Evolutionary conservation across 1,140 invertebrate species (phyloP), one percentile per base, ranked within the genome.

Genomic region (Drosophila guanche): DNA sequence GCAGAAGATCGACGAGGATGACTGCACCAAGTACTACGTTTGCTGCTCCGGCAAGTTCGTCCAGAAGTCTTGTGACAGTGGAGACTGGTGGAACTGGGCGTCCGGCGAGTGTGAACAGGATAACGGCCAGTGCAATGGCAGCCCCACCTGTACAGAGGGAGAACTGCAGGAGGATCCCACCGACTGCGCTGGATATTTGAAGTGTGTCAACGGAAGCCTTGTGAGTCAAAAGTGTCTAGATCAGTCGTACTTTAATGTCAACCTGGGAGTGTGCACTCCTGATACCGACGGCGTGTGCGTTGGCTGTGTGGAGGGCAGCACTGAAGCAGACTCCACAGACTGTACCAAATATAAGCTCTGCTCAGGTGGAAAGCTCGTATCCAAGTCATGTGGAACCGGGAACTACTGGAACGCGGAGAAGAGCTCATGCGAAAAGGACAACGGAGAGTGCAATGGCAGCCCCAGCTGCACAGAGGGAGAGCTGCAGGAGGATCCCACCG

Each of bases 1-100:
- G 0, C 75, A 58, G 1, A 47, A 81, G 29, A 12, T 23, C 3
- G 69, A 81, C 33, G 22, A 37, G 10, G 45, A 60, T 29, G 83
- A 86, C 37, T 86, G 81, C 46, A 58, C 61, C 10, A 56, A 67
- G 42, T 86, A 78, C 37, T 76, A 33, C 12, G 37, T 7, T n/a
- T 86, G 83, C 47, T 77, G 74, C 7, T 53, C 41, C 1, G 83
- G 83, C 0, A 25, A 68, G 25, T 86, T 83, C 14, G 56, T 70
- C 0, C 63, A 37, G 0, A 81, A 77, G 55, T 67, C 77, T 0
- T 85, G 80, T 41, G 29, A 42, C 0, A 8, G 5, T n/a, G 77
- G 72, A n/a, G 0, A 25, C 0, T 85, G 74, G 33, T 85, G 81
- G 81, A 67, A 70, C 23, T 16, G 33, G 2, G 20, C 22, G 0